Conservation (phyloP, 2,797 vertebrate genomes). For the Channallabes apus region DNA sequence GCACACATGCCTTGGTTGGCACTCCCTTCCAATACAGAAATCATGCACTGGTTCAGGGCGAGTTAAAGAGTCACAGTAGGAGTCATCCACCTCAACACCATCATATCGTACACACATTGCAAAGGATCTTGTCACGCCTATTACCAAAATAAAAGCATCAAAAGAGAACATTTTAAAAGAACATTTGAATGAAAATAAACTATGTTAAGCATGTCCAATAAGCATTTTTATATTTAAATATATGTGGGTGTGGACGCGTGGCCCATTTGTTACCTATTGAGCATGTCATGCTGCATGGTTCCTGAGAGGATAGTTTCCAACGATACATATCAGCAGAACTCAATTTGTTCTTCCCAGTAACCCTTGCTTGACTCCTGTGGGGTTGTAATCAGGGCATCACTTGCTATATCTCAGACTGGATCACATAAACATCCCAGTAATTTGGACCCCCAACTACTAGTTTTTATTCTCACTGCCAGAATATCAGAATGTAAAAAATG, state of each 20-base stretch:
- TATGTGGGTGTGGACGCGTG: not conserved
- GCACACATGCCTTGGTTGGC: slow-evolving; percentile 86
- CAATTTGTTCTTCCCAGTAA: slow-evolving; percentile 87
- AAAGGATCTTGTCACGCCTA: slow-evolving; percentile 90
- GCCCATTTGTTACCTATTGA: slow-evolving; percentile 81
- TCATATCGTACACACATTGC: slow-evolving; percentile 95
- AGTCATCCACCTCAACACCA: slow-evolving; percentile 91
- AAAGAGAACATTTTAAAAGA: slow-evolving; percentile 5
- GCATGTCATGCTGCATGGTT: slow-evolving; percentile 96
- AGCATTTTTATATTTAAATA: not conserved
- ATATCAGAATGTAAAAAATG: slow-evolving; percentile 30
- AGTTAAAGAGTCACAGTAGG: slow-evolving; percentile 91
- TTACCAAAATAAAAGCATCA: slow-evolving; percentile 21
- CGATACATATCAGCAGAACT: slow-evolving; percentile 97
- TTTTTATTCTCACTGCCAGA: slow-evolving; percentile 44
- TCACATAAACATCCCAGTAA: slow-evolving; percentile 18
- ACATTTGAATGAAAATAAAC: not conserved
- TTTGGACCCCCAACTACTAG: slow-evolving; percentile 22
- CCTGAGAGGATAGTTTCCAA: slow-evolving; percentile 97
- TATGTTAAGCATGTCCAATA: not conserved
- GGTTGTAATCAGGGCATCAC: slow-evolving; percentile 19
- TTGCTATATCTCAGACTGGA: slow-evolving; percentile 10
- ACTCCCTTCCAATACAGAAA: slow-evolving; percentile 95
- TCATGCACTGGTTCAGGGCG: slow-evolving; percentile 94
- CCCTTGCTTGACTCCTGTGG: slow-evolving; percentile 85